Evolutionary conservation across 2,888 invertebrate genomes (phyloP).

Genomic region (Pristionchus maxplancki): DNA sequence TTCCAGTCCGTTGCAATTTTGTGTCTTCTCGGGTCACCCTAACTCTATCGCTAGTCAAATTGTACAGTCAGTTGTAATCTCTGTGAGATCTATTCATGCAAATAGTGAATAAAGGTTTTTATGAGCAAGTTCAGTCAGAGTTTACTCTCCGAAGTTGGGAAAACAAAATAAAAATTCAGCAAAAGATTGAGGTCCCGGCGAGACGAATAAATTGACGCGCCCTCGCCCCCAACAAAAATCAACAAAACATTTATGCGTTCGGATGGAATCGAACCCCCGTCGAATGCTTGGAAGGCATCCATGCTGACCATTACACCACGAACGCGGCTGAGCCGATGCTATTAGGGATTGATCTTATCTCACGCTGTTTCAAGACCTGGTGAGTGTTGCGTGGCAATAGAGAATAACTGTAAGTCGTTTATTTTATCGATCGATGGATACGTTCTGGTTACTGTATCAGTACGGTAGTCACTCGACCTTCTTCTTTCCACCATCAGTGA

Average conservation of each 20-base stretch:
- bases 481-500: too few species aligned
- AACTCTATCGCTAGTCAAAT: conserved; percentile 30
- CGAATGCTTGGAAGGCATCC: conserved; percentile 72
- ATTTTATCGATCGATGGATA: too few species aligned
- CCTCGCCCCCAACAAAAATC: too few species aligned
- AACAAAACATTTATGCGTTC: conserved; percentile 58
- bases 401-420: too few species aligned
- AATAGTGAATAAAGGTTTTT: conserved; percentile 9
- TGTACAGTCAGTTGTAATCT: conserved; percentile 34
- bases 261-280: conserved; percentile 70
- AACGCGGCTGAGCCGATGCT: conserved; percentile 52
- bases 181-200: too few species aligned
- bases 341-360: neutral
- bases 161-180: too few species aligned
- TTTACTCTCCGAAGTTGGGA: too few species aligned
- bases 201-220: too few species aligned
- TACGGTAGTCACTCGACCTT: too few species aligned
- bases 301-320: conserved; percentile 71
- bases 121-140: too few species aligned
- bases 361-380: neutral
- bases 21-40: neutral
- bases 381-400: too few species aligned
- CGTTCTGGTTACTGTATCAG: too few species aligned
- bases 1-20: neutral
- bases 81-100: conserved; percentile 19